Evolutionary conservation across 1,140 invertebrate species (phyloP), one percentile per base, ranked within the genome.

Genomic region (Helicorthomorpha holstii): DNA sequence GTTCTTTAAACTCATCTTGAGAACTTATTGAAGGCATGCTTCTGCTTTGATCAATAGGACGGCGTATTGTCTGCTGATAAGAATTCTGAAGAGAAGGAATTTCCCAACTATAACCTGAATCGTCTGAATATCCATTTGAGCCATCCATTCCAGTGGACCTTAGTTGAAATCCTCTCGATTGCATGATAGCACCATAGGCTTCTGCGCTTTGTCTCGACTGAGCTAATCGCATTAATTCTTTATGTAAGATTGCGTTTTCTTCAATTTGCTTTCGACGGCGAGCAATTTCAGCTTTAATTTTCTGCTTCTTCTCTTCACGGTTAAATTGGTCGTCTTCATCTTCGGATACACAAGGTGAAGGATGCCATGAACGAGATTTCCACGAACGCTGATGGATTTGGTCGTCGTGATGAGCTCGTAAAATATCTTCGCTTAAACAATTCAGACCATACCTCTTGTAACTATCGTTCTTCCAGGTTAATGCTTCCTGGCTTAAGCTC

Each of bases 231-330:
- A 73, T 59, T 4, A 78, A 63, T 58, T 78, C 75, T 43, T 74
- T 70, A 58, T 78, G 75, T 3, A 78, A 61, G 25, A 73, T 64
- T 3, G 73, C 69, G 48, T 75, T 73, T 54, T 78, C 75, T 59
- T 78, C 75, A n/a, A 80, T 73, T 59, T 78, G 75, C 52, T 72
- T 69, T 48, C 76, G 67, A 2, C 78, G 61, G 27, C 76, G 66
- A 2, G 76, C 75, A 51, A 80, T 80, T 63, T 80, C 78, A 12
- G 74, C 73, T 60, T 79, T 77, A 44, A 80, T 73, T 55, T 74
- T 69, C 14, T 72, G 70, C 55, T 77, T 76, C 58, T 76, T 77
- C 57, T 78, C 73, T 59, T 79, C 76, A 2, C 72, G 54, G 21
- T 59, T 69, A 46, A 69, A 58, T 48, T 71, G 66, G 53, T 74